Base-by-base conservation (phyloP, 2,113 vertebrate genomes). In the Taurulus bubalis region DNA sequence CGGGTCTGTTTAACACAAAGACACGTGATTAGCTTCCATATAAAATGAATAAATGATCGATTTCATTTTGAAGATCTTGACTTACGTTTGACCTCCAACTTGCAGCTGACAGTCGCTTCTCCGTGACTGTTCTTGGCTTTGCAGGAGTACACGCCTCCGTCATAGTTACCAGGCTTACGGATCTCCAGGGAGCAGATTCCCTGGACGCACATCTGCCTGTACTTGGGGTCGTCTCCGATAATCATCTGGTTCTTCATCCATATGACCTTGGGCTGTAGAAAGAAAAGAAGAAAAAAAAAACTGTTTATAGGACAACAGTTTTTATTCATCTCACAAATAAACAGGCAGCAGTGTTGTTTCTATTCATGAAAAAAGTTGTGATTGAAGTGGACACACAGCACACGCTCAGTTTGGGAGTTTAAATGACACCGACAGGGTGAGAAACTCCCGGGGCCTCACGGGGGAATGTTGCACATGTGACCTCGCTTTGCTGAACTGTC, bases 211-310 rank as follows among this genome's bases (percentile, higher is more conserved):
- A 98, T 91, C 0, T 96, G 95, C 3, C 97, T 95, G 90, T 90
- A 99, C 71, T 97, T 99, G 65, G 98, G 97, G 58, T 99, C 95
- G 0, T 98, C 97, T 49, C 95, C 93, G n/a, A 99, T 97, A 71
- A 97, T 94, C 96, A 98, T 97, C 89, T 98, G 96, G 85, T 99
- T 99, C 90, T 99, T 99, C 96, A 98, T 92, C 98, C 98, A 99
- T 71, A 94, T 87, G 34, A 99, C 94, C 94, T 95, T 98, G 77
- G 98, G 97, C 98, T 99, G 92, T 20, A 49, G 69, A 28, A 22
- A 14, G 12, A 7, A n/a, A 40, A 2, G 24, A 11, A 18, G 18
- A 55, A 10, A 9, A n/a, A n/a, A n/a, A 6, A 47, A 7, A 22
- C 6, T 1, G 14, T 15, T 60, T 20, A 20, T 18, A 10, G 49